Conservation (phyloP, 64 coral and sea anemone genomes). For the Dendrophyllia cribrosa region DNA sequence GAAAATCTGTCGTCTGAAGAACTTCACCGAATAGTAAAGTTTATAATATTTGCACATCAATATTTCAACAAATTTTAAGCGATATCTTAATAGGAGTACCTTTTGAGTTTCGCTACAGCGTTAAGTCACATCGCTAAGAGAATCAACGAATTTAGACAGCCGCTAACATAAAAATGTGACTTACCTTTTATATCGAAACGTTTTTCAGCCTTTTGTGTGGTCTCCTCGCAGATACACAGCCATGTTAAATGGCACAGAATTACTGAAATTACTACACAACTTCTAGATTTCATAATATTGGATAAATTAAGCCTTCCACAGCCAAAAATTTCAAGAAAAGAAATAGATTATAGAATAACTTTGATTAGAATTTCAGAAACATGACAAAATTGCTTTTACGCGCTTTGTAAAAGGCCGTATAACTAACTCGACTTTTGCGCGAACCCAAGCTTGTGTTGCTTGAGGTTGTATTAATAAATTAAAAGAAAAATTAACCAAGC, state of each 20-base stretch:
- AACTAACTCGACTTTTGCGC: neutral
- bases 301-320: neutral
- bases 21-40: no score
- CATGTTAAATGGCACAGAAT: constrained; percentile 6
- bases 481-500: constrained; percentile 49
- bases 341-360: neutral
- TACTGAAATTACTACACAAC: neutral
- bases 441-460: neutral
- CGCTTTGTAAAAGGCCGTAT: neutral
- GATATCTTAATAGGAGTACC: neutral
- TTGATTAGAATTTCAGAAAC: neutral
- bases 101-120: constrained; percentile 27
- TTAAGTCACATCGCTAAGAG: neutral
- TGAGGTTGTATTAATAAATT: constrained; percentile 35
- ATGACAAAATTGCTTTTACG: constrained; percentile 12
- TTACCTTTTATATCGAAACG: constrained; percentile 45
- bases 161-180: neutral
- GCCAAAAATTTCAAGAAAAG: neutral
- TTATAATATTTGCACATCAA: constrained; percentile 1
- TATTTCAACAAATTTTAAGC: constrained; percentile 9
- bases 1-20: no score
- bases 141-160: neutral
- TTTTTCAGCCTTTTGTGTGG: neutral
- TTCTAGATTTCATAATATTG: constrained; percentile 25
- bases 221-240: neutral